Percentiles rank a stretch among this genome's conserved stretches.
phyloP scores from a whole-genome alignment of 2,113 vertebrate genomes.

The Siniperca knerii region DNA sequence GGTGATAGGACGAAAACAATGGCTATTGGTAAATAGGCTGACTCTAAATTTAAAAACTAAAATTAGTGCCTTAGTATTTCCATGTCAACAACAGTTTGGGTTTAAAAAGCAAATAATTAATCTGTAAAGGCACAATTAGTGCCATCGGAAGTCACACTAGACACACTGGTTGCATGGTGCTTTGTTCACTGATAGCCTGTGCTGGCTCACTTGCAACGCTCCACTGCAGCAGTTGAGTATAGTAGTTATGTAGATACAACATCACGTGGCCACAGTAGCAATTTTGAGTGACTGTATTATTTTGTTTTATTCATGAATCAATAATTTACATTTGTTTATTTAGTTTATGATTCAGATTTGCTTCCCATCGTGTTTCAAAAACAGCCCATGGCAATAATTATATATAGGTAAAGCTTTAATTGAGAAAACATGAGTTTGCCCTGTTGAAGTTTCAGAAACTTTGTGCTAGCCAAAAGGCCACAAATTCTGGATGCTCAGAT shows the following conservation, averaged over 20 bases:
- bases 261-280: background rate
- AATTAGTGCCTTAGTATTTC: background rate
- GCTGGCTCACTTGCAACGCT: background rate
- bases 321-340: background rate
- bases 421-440: background rate
- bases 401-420: background rate
- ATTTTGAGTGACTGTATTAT: background rate
- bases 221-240: background rate
- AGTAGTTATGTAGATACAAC: background rate
- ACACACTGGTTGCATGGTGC: background rate
- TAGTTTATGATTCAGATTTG: background rate
- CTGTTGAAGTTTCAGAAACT: background rate
- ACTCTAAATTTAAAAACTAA: background rate
- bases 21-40: background rate
- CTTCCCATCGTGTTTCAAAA: background rate
- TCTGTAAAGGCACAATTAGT: background rate
- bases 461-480: background rate
- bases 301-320: conserved; percentile 2
- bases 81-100: background rate
- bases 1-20: background rate
- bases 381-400: background rate
- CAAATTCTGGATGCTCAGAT: background rate
- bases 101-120: background rate
- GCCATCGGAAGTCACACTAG: background rate
- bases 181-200: background rate